These are phyloP conservation scores for Trachurus trachurus DNA, from an alignment of 2,797 vertebrate genomes.

Conservation along the genomic window DNA sequence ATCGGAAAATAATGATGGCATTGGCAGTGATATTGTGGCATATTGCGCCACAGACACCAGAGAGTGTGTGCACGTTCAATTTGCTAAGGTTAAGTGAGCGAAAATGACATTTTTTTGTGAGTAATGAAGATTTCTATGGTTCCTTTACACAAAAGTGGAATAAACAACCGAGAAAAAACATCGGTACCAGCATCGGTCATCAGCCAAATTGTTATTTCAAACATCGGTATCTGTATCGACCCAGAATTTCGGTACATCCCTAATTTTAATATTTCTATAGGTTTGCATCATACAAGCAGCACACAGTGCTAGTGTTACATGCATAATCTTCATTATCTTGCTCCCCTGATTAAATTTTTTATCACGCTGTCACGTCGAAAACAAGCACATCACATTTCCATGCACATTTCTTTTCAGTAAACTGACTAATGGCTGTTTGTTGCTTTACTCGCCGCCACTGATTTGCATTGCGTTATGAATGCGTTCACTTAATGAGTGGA, in stretches of 20 bases:
- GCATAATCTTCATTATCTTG: not conserved
- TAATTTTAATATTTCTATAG: not conserved
- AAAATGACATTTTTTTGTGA: too few relatives aligned
- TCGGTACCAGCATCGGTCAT: too few relatives aligned
- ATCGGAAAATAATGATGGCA: too few relatives aligned
- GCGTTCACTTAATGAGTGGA: conserved; percentile 39
- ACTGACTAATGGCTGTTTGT: conserved; percentile 48
- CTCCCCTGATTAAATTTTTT: conserved; percentile 13
- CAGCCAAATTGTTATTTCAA: too few relatives aligned
- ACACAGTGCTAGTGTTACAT: not conserved
- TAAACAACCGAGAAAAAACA: too few relatives aligned
- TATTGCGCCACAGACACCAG: too few relatives aligned
- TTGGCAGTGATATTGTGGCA: too few relatives aligned
- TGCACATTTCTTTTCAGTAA: conserved; percentile 13
- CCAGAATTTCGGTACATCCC: not conserved
- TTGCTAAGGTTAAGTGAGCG: too few relatives aligned
- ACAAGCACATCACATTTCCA: conserved; percentile 12
- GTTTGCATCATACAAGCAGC: not conserved
- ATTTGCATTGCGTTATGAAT: conserved; percentile 13
- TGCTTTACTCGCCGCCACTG: conserved; percentile 19
- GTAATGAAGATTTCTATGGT: too few relatives aligned
- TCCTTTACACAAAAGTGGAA: too few relatives aligned
- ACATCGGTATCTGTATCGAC: too few relatives aligned
- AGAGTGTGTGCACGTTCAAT: too few relatives aligned
- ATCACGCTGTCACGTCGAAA: conserved; percentile 27